A percentile compares a stretch with the other conserved stretches of the same genome.
Evolutionary conservation across 2,797 vertebrate genomes (phyloP).

Genomic region (Rhynchonycteris naso): DNA sequence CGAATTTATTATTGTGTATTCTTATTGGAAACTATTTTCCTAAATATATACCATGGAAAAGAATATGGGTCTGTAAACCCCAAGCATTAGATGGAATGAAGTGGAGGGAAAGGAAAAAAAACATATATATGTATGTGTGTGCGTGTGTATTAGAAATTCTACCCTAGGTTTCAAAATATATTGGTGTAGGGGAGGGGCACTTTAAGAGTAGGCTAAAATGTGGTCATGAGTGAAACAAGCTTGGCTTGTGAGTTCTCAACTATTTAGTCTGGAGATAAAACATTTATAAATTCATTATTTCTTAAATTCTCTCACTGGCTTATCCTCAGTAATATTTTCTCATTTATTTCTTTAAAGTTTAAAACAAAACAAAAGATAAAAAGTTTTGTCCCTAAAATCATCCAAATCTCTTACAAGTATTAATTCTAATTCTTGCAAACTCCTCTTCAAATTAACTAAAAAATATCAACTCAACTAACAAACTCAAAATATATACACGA

Average conservation of each 20-base stretch:
- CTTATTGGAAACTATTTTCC: neutral
- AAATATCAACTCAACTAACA: neutral
- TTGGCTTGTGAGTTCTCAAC: neutral
- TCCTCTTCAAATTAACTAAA: neutral
- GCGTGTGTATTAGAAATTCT: neutral
- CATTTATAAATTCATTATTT: neutral
- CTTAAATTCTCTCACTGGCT: neutral
- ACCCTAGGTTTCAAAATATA: neutral
- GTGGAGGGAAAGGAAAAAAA: neutral
- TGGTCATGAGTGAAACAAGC: neutral
- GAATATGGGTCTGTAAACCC: neutral
- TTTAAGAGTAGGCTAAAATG: slow-evolving; percentile 7
- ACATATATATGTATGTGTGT: neutral
- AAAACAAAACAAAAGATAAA: neutral
- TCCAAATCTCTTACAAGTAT: neutral
- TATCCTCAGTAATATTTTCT: neutral
- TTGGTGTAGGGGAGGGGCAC: no score
- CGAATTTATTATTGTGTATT: neutral
- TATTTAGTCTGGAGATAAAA: neutral
- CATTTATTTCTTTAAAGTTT: neutral
- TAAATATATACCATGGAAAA: neutral
- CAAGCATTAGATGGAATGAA: neutral
- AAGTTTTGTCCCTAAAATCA: neutral
- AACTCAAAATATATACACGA: neutral
- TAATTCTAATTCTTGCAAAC: neutral